Conservation (phyloP, 2,797 vertebrate genomes). For the Ataeniobius toweri region DNA sequence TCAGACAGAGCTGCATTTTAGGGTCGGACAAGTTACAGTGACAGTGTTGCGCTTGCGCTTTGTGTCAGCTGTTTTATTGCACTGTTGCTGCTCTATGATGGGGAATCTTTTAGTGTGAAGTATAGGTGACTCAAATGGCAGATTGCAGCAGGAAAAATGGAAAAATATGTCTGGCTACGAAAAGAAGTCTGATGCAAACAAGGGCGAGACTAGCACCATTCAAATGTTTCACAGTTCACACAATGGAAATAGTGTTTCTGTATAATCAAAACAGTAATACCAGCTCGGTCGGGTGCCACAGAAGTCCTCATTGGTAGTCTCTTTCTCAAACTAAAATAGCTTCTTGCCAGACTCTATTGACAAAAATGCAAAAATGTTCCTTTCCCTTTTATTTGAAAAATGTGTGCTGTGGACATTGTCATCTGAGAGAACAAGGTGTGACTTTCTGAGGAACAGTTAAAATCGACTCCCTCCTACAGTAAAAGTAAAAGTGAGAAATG, state of each 20-base stretch:
- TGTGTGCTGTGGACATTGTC: background rate
- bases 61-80: conserved; percentile 1
- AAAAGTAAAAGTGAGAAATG: background rate
- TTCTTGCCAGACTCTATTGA: background rate
- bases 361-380: background rate
- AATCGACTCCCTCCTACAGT: background rate
- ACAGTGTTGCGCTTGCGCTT: conserved; percentile 1
- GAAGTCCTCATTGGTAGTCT: background rate
- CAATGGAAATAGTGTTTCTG: conserved; percentile 26
- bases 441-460: background rate
- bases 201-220: conserved; percentile 29
- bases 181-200: conserved; percentile 42
- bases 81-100: background rate
- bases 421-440: background rate
- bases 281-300: background rate
- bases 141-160: conserved; percentile 44
- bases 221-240: conserved; percentile 35
- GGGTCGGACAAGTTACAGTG: background rate
- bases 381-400: background rate
- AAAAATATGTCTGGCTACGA: conserved; percentile 12
- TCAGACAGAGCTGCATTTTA: conserved; percentile 12
- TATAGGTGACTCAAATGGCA: background rate
- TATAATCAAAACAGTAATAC: background rate
- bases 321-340: too few relatives aligned
- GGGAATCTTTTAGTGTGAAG: background rate